phyloP scores from a whole-genome alignment of 2,113 vertebrate genomes.

The Sphyrna mokarran region DNA sequence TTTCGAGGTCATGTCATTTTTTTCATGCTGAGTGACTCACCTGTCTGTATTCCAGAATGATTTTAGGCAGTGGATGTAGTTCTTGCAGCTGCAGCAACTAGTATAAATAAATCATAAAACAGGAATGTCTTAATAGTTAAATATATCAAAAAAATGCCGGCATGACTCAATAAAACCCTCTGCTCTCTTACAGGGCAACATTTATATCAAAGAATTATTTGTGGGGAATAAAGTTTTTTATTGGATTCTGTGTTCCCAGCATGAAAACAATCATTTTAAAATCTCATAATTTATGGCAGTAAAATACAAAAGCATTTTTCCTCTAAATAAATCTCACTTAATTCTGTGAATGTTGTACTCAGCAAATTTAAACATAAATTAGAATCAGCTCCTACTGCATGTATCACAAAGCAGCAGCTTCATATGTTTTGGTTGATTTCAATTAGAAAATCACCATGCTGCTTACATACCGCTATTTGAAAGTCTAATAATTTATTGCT shows the following conservation, averaged over 20 bases:
- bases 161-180: too few species aligned
- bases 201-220: not conserved
- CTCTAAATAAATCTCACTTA: conserved; percentile 20
- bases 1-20: not conserved
- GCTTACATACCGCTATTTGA: not conserved
- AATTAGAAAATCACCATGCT: not conserved
- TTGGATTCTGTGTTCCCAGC: not conserved
- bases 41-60: conserved; percentile 81
- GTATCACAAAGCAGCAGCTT: not conserved
- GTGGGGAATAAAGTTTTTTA: not conserved
- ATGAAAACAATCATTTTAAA: conserved; percentile 19
- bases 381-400: not conserved
- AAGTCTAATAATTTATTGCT: not conserved
- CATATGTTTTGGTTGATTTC: not conserved
- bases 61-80: conserved; percentile 81
- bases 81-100: conserved; percentile 74
- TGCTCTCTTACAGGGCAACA: too few species aligned
- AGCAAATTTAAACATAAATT: not conserved
- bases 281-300: conserved; percentile 3
- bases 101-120: conserved; percentile 42
- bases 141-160: not conserved
- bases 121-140: not conserved
- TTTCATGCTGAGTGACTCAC: conserved; percentile 48
- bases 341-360: not conserved
- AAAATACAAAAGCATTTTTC: conserved; percentile 4